Conservation (phyloP, 2,797 vertebrate species). For the Dromococcyx pavoninus region DNA sequence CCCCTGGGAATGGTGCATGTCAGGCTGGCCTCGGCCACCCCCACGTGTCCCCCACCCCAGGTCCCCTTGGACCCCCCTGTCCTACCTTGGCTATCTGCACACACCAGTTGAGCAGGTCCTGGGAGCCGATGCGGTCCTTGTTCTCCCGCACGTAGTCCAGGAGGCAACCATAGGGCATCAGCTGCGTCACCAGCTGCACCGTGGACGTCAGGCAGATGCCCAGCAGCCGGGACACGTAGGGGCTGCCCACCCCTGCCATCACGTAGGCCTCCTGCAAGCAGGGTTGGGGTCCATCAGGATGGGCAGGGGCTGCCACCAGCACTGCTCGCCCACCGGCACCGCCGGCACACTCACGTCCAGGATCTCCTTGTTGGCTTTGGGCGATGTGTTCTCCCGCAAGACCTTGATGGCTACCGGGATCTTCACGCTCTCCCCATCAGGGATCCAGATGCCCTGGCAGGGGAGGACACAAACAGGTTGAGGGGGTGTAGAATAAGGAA, state of each 20-base stretch:
- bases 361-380: conserved; percentile 98
- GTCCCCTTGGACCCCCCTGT: fast-evolving
- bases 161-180: conserved; percentile 99
- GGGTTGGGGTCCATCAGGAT: neutral
- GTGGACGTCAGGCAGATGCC: conserved; percentile 97
- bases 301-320: fast-evolving
- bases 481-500: neutral
- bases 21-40: neutral
- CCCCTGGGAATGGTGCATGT: conserved; percentile 76
- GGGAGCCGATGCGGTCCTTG: conserved; percentile 91
- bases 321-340: fast-evolving
- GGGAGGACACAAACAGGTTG: neutral
- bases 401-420: conserved; percentile 98
- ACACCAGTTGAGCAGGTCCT: conserved; percentile 97
- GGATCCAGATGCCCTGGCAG: conserved; percentile 91
- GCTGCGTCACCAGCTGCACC: conserved; percentile 96
- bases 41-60: fast-evolving
- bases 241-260: conserved; percentile 94
- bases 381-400: conserved; percentile 94
- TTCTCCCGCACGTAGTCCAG: conserved; percentile 96
- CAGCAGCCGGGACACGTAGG: conserved; percentile 92
- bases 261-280: conserved; percentile 91
- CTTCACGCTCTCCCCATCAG: conserved; percentile 92
- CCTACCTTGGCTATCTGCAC: conserved; percentile 97
- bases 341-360: conserved; percentile 83